A percentile compares a stretch with the other conserved stretches of the same genome.
Conservation (phyloP, 2,113 vertebrate genomes). For the Tyto alba region DNA sequence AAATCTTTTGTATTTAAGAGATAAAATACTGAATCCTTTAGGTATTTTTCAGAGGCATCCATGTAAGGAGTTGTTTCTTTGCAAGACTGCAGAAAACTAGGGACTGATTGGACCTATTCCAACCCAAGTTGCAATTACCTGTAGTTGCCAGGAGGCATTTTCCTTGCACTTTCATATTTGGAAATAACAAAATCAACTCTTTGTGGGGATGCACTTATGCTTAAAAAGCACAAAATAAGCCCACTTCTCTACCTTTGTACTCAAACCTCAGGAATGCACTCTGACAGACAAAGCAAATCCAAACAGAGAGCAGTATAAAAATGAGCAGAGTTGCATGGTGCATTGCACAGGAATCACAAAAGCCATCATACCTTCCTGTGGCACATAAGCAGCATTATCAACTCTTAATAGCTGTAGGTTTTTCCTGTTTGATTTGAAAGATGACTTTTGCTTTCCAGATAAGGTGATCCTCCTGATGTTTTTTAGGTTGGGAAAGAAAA, state of each 20-base stretch:
- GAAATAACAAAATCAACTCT: not conserved
- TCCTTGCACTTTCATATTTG: not conserved
- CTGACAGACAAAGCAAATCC: not conserved
- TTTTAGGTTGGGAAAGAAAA: not conserved
- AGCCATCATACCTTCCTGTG: not conserved
- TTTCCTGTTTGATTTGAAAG: not conserved
- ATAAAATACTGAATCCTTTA: not conserved
- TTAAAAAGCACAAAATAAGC: not conserved
- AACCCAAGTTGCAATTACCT: not conserved
- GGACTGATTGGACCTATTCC: not conserved
- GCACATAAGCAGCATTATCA: accelerated
- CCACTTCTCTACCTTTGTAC: not conserved
- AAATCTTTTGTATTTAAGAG: not conserved
- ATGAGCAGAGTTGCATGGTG: not conserved
- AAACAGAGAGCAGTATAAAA: not conserved
- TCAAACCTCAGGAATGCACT: not conserved
- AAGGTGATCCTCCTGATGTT: not conserved
- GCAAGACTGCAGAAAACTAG: not conserved
- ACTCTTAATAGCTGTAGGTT: not conserved
- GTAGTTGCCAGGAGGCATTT: not conserved
- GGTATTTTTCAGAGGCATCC: not conserved
- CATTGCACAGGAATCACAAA: not conserved
- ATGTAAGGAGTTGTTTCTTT: not conserved
- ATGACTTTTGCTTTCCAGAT: not conserved
- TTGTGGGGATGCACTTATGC: not conserved